phyloP scores from a whole-genome alignment of 2,888 invertebrate genomes.

The Ochropacha duplaris region DNA sequence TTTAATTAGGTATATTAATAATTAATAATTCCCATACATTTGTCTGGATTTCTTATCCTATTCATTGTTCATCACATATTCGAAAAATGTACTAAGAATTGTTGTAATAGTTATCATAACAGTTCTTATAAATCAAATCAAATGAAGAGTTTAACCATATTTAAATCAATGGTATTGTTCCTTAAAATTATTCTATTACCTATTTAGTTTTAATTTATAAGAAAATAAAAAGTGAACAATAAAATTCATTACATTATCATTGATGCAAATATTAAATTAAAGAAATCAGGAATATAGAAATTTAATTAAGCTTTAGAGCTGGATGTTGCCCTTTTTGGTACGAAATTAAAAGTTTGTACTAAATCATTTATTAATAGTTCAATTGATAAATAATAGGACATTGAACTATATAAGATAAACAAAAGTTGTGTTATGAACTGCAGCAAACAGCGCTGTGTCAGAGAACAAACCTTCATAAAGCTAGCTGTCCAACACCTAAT shows the following conservation, averaged over 20 bases:
- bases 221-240: background rate
- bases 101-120: constrained; percentile 5
- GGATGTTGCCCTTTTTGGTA: background rate
- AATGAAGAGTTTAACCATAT: background rate
- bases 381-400: background rate
- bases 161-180: background rate
- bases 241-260: background rate
- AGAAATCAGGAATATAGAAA: background rate
- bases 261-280: background rate
- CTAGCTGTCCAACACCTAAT: background rate
- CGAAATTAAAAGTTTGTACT: background rate
- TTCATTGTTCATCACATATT: constrained; percentile 36
- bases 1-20: too few species aligned
- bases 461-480: background rate
- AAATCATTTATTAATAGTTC: background rate
- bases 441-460: background rate
- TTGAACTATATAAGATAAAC: background rate
- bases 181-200: background rate
- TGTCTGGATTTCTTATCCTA: constrained; percentile 19
- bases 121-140: background rate
- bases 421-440: background rate
- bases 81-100: constrained; percentile 18
- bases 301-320: background rate
- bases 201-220: background rate
- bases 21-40: background rate